Base-by-base conservation (phyloP, 2,888 invertebrate species). In the Coleophora deauratella region DNA sequence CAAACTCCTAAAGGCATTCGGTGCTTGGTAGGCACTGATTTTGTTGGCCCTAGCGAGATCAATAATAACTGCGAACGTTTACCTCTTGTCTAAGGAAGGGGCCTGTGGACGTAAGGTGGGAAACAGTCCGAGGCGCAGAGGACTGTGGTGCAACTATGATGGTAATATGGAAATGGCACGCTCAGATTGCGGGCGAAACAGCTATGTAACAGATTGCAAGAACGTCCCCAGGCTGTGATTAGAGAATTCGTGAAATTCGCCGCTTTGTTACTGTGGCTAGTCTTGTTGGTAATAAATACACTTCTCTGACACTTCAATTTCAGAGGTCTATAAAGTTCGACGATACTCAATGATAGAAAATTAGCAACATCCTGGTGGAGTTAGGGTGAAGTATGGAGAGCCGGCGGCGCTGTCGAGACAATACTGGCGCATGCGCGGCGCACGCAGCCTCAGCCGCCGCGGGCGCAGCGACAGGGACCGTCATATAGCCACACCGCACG, bases 321-420 rank as follows among this genome's bases (percentile, higher is more conserved):
- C 65, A 65, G 65, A 71, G 66, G 72, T 73, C 72, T 76, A 80
- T 78, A 81, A 82, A 79, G 72, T 74, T 70, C 61, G 68, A 63
- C 65, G 68, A 71, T 77, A 73, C 73, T 67, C 77, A 81, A 79
- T 79, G 80, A 82, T 82, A 80, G 79, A 82, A 84, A 85, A 85
- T 85, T 82, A 84, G 85, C 76, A 70, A 78, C 70, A 76, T 82
- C 78, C 78, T 72, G 74, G 74, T 73, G 70, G 71, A 76, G 77
- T 80, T 69, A 62, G 72, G 79, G 77, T 81, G 74, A 82, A 66
- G 73, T 71, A 85, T 78, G 68, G 73, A 65, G 61, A 55, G 81
- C 78, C 75, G 62, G 69, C 67, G 81, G 79, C 77, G 61, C 59
- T 63, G 54, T 52, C 55, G 59, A 69, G 68, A 76, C 79, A 72